A percentile compares a stretch with the other conserved stretches of the same genome.
phyloP scores from a whole-genome alignment of 2,888 invertebrate species.

The Nyleta sp. region DNA sequence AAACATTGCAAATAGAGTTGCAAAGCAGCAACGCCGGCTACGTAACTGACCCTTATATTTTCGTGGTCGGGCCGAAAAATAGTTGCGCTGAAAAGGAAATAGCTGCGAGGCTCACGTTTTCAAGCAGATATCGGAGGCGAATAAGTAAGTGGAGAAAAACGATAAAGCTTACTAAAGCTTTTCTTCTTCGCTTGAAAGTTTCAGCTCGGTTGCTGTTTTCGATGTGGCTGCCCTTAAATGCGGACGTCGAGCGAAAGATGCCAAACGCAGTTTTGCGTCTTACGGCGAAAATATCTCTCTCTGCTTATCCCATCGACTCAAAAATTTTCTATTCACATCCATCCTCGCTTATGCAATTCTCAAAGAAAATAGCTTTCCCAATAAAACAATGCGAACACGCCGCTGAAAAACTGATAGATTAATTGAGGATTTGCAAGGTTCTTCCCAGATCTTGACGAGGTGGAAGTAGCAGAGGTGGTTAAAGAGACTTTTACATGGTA shows the following conservation, averaged over 20 bases:
- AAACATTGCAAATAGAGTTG: conserved; percentile 38
- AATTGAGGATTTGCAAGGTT: neutral
- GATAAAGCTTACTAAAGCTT: conserved; percentile 28
- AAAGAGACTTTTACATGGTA: no score
- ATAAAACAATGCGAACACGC: neutral
- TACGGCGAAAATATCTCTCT: conserved; percentile 24
- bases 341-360: neutral
- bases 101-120: conserved; percentile 28
- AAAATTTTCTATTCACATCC: conserved; percentile 18
- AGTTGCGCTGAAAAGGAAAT: conserved; percentile 32
- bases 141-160: conserved; percentile 53
- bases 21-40: conserved; percentile 34
- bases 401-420: neutral
- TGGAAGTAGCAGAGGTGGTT: no score
- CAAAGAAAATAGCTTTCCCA: neutral
- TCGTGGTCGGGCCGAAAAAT: conserved; percentile 26
- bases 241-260: conserved; percentile 15
- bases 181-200: conserved; percentile 10
- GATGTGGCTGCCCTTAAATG: conserved; percentile 13
- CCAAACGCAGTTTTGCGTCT: conserved; percentile 32
- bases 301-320: conserved; percentile 12
- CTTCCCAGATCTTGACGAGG: neutral
- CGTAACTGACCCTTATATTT: conserved; percentile 35
- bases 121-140: conserved; percentile 32
- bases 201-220: conserved; percentile 13